Evolutionary conservation across 2,113 vertebrate species (phyloP), one percentile per base, ranked within the genome.

Genomic region (Oostethus manadensis): DNA sequence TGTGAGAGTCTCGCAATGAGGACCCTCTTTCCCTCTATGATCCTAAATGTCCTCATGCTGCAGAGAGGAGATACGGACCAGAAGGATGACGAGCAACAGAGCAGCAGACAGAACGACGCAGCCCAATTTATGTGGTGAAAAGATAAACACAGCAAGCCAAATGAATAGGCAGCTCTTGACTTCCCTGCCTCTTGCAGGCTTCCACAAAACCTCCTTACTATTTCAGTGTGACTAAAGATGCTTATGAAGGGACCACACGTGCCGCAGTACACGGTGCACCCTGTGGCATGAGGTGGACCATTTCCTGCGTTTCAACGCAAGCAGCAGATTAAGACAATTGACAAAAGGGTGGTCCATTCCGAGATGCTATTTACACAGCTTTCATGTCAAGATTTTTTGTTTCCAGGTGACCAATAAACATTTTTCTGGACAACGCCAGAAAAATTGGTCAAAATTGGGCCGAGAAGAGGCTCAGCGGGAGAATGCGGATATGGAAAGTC

Each of bases 141-240:
- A 55, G 35, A 55, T 64, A 74, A 68, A 76, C 69, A 78, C 68
- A 44, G 64, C 47, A 56, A 46, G 59, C 60, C 46, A 64, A 76
- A 70, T 77, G 72, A 73, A 68, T 56, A 46, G 26, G 60, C 42
- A 62, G 62, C 66, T 62, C 61, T 65, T 26, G 9, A 43, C 56
- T 66, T 42, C 48, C 38, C 38, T 14, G 38, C 47, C 60, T 59
- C 68, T 54, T 61, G 35, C 68, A 46, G 62, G 47, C 77, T 78
- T 73, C 69, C 74, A 71, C 80, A 67, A 71, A 83, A 86, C 80
- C 74, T 75, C 74, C 74, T 80, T 81, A 77, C 47, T 66, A 53
- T 79, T 79, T 70, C 60, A 72, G 51, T 66, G 79, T 60, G 81
- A 84, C 77, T 76, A 64, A 78, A 78, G 60, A 70, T 71, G 71